phyloP scores from a whole-genome alignment of 2,113 vertebrate species.

The Thinocorus orbignyianus region DNA sequence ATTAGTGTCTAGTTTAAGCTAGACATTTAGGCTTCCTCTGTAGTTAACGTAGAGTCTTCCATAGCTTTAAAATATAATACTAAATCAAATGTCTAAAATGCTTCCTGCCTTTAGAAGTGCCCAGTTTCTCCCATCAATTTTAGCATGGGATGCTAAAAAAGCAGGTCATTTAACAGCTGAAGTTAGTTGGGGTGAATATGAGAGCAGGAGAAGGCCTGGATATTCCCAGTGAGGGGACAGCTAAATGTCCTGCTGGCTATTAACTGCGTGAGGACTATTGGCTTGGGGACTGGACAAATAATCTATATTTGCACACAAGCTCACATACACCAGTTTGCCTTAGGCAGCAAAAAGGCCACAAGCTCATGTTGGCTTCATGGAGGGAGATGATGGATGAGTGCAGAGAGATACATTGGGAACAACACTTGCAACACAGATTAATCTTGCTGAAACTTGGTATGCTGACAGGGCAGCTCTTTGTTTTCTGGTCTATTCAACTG shows the following conservation, averaged over 20 bases:
- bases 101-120: background rate
- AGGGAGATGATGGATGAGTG: slow-evolving; percentile 51
- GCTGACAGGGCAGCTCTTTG: slow-evolving; percentile 50
- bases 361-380: background rate
- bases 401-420: slow-evolving; percentile 29
- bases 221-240: background rate
- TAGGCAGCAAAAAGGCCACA: slow-evolving; percentile 5
- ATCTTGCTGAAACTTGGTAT: slow-evolving; percentile 46
- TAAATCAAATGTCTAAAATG: background rate
- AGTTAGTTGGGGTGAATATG: background rate
- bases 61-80: background rate
- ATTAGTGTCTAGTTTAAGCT: background rate
- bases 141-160: background rate
- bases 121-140: background rate
- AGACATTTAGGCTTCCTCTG: background rate
- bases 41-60: background rate
- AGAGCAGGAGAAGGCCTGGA: background rate
- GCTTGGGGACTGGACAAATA: background rate
- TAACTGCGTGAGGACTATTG: background rate
- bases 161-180: background rate
- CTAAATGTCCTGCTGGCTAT: background rate
- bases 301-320: background rate
- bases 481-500: slow-evolving; percentile 41
- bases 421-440: slow-evolving; percentile 41
- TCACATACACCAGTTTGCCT: background rate